phyloP scores from a whole-genome alignment of 2,113 vertebrate species.

The Puffinus mauretanicus region DNA sequence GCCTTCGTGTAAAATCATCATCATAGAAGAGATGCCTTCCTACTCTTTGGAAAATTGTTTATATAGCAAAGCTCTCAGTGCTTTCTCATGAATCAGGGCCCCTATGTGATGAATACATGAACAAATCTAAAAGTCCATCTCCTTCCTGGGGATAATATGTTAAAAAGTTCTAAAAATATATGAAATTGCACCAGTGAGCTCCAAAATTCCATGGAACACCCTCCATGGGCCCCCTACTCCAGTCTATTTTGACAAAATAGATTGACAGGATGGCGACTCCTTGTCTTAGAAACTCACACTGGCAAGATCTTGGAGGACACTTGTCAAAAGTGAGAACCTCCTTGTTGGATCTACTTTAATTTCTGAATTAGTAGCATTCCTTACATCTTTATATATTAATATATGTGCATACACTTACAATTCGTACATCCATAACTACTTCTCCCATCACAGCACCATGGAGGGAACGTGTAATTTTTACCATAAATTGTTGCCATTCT shows the following conservation, averaged over 20 bases:
- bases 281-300: not conserved
- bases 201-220: not conserved
- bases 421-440: not conserved
- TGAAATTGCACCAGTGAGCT: not conserved
- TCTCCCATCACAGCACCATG: not conserved
- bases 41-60: not conserved
- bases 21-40: not conserved
- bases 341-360: not conserved
- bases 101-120: not conserved
- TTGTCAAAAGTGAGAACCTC: not conserved
- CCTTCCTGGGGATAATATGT: not conserved
- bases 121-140: not conserved
- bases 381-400: not conserved
- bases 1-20: not conserved
- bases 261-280: not conserved
- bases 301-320: not conserved
- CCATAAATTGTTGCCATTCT: not conserved
- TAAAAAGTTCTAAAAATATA: not conserved
- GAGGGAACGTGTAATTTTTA: not conserved
- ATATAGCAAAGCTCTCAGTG: not conserved
- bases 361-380: not conserved
- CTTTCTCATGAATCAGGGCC: not conserved
- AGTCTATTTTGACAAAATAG: not conserved
- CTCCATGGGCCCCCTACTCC: not conserved
- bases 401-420: not conserved